Base-by-base conservation (phyloP, 2,113 vertebrate species). In the Cephalopterus ornatus region DNA sequence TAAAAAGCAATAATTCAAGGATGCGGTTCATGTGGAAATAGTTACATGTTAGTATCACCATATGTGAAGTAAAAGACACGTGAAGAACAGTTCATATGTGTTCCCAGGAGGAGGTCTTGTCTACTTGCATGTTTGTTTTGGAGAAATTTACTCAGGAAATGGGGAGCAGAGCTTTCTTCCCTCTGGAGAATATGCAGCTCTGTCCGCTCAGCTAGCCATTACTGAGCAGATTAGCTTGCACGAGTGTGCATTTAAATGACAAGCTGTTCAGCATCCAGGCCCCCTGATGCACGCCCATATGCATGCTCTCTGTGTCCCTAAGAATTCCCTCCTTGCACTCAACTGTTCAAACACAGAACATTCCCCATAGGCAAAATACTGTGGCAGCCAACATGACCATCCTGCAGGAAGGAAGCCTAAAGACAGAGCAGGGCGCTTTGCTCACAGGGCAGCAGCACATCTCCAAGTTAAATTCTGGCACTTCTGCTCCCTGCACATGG, bases 261-360 rank as follows among this genome's bases (percentile, higher is more conserved):
- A 93, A 96, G 86, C 92, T 96, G 93, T 79, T 95, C 80, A 74
- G 63, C 62, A 85, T 85, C 76, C 92, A 92, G 90, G 61, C 93
- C 83, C 92, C 92, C 66, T 92, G 89, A 89, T 88, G 91, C 72
- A 85, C 0, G 0, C 76, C 88, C 75, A 94, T 92, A 91, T 78
- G 88, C 35, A 75, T 6, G 32, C 79, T 83, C 82, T 83, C 92
- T 12, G 8, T 73, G 56, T 47, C 90, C 81, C 59, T 53, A 75
- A 93, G 89, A 89, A 88, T 84, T 88, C 82, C 73, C 26, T 74
- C 73, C 35, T 20, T 59, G 47, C 6, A 46, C 63, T 92, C 76
- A 86, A 77, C 61, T 81, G 88, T 78, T 84, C 88, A 65, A 80
- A 88, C n/a, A 59, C 3, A 24, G 44, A 73, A 41, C 53, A 89